Percentiles rank a stretch among this genome's conserved stretches.
phyloP scores from a whole-genome alignment of 1,140 invertebrate species.

The Phymorhynchus buccinoides region DNA sequence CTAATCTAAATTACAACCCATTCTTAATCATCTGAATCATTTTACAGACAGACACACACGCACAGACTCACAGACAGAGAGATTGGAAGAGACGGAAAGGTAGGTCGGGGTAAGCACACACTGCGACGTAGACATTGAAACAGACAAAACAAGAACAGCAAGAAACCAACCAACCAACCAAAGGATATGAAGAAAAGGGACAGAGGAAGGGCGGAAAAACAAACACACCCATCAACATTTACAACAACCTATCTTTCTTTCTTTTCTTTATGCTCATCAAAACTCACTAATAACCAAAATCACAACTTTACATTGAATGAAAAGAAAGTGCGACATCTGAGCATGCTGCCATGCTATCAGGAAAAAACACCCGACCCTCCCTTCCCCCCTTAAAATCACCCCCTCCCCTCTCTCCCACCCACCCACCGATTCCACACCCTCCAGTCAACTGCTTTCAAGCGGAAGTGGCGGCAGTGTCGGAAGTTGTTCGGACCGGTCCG shows the following conservation, averaged over 20 bases:
- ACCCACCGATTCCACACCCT: neutral
- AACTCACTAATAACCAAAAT: too few species aligned
- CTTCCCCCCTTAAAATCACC: neutral
- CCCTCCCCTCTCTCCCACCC: neutral
- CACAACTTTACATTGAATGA: too few species aligned
- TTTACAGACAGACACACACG: slow-evolving; percentile 12
- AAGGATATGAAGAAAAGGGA: too few species aligned
- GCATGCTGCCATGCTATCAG: neutral
- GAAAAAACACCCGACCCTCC: neutral
- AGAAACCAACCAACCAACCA: too few species aligned
- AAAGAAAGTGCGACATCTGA: neutral
- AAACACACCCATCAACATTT: too few species aligned
- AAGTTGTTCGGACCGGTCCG: neutral
- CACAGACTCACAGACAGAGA: slow-evolving; percentile 14
- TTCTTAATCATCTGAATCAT: too few species aligned
- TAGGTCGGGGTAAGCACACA: too few species aligned
- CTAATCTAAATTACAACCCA: too few species aligned
- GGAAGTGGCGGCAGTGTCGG: neutral
- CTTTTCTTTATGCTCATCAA: too few species aligned
- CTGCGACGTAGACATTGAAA: neutral
- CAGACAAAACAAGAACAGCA: neutral
- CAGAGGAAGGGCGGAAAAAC: too few species aligned
- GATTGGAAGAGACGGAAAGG: neutral
- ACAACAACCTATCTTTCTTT: too few species aligned
- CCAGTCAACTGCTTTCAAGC: neutral